These are phyloP conservation scores for Callinectes sapidus DNA, from an alignment of 2,888 invertebrate species.

Conservation along the genomic window DNA sequence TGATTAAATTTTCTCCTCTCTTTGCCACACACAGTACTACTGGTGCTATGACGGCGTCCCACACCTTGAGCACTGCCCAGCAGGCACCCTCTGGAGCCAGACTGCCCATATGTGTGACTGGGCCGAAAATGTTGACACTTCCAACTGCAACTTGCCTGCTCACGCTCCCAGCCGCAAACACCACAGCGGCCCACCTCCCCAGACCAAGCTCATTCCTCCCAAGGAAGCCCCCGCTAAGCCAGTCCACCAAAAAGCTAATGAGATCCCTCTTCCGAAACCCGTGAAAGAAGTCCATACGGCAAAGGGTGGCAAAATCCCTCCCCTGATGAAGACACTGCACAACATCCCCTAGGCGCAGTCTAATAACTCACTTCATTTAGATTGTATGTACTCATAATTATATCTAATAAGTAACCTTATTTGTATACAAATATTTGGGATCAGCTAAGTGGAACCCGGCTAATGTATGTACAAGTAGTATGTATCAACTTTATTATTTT, in stretches of 20 bases:
- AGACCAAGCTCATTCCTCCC: not conserved
- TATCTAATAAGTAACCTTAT: not conserved
- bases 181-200: not conserved
- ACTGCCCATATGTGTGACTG: constrained; percentile 44
- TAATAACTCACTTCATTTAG: not conserved
- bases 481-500: not conserved
- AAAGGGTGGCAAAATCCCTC: not conserved
- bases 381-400: not conserved
- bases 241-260: not conserved
- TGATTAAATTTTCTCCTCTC: not conserved
- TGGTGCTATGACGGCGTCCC: constrained; percentile 61
- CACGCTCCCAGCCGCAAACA: not conserved
- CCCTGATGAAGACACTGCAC: not conserved
- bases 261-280: not conserved
- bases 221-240: not conserved
- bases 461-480: not conserved
- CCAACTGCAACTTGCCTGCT: constrained; percentile 47
- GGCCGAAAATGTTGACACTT: constrained; percentile 58
- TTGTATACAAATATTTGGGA: not conserved
- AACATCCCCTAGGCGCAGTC: not conserved
- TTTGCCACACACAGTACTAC: constrained; percentile 52
- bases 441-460: not conserved
- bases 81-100: constrained; percentile 58
- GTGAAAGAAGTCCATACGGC: not conserved
- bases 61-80: constrained; percentile 57